Evolutionary conservation across 2,888 invertebrate genomes (phyloP).

Genomic region (Orchestes rusci): DNA sequence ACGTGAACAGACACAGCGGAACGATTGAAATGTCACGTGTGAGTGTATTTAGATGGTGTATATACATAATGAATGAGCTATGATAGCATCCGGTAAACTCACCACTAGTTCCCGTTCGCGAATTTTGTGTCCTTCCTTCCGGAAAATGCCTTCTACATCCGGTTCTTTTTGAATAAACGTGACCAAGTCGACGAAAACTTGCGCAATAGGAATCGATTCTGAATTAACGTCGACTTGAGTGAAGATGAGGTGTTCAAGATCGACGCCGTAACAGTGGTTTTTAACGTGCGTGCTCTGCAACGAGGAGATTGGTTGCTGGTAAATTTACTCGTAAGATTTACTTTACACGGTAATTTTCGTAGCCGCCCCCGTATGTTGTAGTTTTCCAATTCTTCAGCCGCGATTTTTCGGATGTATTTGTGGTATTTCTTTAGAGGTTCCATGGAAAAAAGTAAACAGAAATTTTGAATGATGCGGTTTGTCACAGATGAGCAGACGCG

Average conservation of each 20-base stretch:
- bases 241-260: not conserved
- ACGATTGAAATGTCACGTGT: not conserved
- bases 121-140: conserved; percentile 11
- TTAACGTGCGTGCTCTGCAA: too few species aligned
- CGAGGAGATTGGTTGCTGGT: too few species aligned
- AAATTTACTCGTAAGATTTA: too few species aligned
- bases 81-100: too few species aligned
- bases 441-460: too few species aligned
- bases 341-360: too few species aligned
- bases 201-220: not conserved
- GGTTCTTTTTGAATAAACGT: conserved; percentile 1
- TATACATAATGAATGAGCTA: not conserved
- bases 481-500: too few species aligned
- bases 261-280: not conserved
- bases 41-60: not conserved
- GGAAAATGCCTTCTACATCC: conserved; percentile 11
- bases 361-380: too few species aligned
- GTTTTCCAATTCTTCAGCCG: too few species aligned
- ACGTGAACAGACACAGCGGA: not conserved
- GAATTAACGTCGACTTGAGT: not conserved
- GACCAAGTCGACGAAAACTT: not conserved
- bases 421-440: too few species aligned
- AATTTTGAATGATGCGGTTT: too few species aligned
- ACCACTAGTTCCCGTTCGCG: conserved; percentile 7
- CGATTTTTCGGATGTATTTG: too few species aligned